Evolutionary conservation across 2,888 invertebrate species (phyloP), one percentile per base, ranked within the genome.

Genomic region (Seira ritae): DNA sequence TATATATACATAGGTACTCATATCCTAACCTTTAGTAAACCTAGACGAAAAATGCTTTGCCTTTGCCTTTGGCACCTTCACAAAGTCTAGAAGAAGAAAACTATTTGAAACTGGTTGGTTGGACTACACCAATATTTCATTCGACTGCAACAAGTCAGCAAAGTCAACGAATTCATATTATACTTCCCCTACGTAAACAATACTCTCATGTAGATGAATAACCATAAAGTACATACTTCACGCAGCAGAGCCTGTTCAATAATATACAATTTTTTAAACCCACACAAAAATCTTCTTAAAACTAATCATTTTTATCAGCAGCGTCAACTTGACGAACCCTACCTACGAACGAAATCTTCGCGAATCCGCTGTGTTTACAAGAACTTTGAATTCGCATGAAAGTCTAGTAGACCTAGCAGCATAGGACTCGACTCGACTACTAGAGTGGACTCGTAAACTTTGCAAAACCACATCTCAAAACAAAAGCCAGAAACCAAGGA

Each of bases 271-370:
- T 42, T 17, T 55, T 55, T 55, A 2, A n/a, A 55, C 55, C 55
- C 55, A 55, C 55, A 55, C 55, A n/a, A n/a, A 55, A 55, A 12
- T 55, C 55, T 55, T 55, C 12, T 3, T 55, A 55, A 31, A 55
- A 55, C 55, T 55, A 55, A 55, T 55, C 55, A 55, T 55, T 55
- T 55, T 55, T 55, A 55, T 55, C 55, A 55, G 55, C n/a, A 55
- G 31, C 31, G 31, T 55, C 55, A n/a, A 55, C 55, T 55, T 55
- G 55, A 55, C 55, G 17, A 55, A 12, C 55, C 55, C 55, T 12
- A 17, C 3, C n/a, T 8, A 55, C 6, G 6, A 8, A 12, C 6
- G 42, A 12, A 42, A 42, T 42, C 42, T 42, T 42, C 12, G 42
- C 6, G 17, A 55, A 31, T 31, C 8, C 31, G 55, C 55, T 8